Evolutionary conservation across 2,113 vertebrate species (phyloP), one percentile per base, ranked within the genome.

Genomic region (Oryzias melastigma): DNA sequence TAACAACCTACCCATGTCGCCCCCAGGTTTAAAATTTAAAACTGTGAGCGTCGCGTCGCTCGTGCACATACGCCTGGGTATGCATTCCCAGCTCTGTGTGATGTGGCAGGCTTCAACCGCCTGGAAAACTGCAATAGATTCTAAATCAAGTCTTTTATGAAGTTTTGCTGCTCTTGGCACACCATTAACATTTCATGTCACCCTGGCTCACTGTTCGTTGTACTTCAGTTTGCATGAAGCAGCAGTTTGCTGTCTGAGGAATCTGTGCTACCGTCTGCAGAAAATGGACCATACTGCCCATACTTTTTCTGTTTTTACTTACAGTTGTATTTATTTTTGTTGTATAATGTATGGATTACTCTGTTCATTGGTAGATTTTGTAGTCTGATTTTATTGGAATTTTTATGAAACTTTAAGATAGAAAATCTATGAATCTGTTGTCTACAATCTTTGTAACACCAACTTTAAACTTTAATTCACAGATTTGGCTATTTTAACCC

Each of bases 151-250:
- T 81, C 59, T 78, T 85, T 87, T 87, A 88, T 90, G 82, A 85
- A 76, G 77, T 88, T 81, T 78, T 80, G 71, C 79, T 63, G 78
- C 86, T 86, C 66, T 81, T 78, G 82, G 83, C 85, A 68, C 65
- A 71, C 66, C 86, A 89, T 88, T 87, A 89, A 88, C 85, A 85
- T 89, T 87, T 89, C 71, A 89, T 88, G 80, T 85, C 83, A 76
- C 66, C 68, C 65, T 64, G 68, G 59, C 72, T 78, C 58, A 48
- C 65, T 81, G 66, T 77, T 73, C 41, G 63, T 61, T 69, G 60
- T 55, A 40, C 62, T 85, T 67, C 68, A 72, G 19, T 75, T 74
- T 70, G 72, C 77, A 60, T 61, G 48, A 42, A 22, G 57, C 17
- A 58, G 52, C 78, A 62, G 68, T 44, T 68, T 40, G 42, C 62